These are phyloP conservation scores for Adelosebastes latens DNA, from an alignment of 2,797 vertebrate genomes.

Conservation along the genomic window DNA sequence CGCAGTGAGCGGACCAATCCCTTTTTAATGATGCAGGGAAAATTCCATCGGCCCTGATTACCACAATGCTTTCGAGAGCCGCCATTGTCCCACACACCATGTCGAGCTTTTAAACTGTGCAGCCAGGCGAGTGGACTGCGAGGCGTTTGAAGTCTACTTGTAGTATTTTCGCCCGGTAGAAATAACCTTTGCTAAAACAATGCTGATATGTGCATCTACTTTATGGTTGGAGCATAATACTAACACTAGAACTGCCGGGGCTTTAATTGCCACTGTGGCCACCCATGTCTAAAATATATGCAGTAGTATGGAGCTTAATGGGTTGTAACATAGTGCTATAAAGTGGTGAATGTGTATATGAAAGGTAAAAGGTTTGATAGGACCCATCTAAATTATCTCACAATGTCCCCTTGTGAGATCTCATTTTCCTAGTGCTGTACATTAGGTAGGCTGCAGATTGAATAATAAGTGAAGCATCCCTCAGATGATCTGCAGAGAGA, in stretches of 20 bases:
- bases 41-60: constrained; percentile 76
- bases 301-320: constrained; percentile 42
- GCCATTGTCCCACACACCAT: constrained; percentile 71
- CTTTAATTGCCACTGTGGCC: constrained; percentile 48
- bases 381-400: background rate
- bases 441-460: background rate
- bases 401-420: background rate
- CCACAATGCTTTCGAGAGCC: constrained; percentile 59
- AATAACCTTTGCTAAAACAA: constrained; percentile 41
- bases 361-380: constrained; percentile 43
- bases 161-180: constrained; percentile 14
- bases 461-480: background rate
- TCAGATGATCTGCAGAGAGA: background rate
- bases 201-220: constrained; percentile 45
- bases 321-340: constrained; percentile 20
- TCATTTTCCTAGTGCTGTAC: background rate
- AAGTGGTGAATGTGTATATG: constrained; percentile 35
- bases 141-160: constrained; percentile 61
- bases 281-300: constrained; percentile 49
- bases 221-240: constrained; percentile 39
- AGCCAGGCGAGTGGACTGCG: constrained; percentile 62
- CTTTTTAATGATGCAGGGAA: constrained; percentile 83
- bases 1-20: constrained; percentile 70
- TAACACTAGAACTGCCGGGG: constrained; percentile 25
- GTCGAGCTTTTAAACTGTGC: constrained; percentile 72